A percentile compares a stretch with the other conserved stretches of the same genome.
These are phyloP conservation scores for Archilochus colubris DNA, from an alignment of 2,113 vertebrate genomes.

Conservation along the genomic window DNA sequence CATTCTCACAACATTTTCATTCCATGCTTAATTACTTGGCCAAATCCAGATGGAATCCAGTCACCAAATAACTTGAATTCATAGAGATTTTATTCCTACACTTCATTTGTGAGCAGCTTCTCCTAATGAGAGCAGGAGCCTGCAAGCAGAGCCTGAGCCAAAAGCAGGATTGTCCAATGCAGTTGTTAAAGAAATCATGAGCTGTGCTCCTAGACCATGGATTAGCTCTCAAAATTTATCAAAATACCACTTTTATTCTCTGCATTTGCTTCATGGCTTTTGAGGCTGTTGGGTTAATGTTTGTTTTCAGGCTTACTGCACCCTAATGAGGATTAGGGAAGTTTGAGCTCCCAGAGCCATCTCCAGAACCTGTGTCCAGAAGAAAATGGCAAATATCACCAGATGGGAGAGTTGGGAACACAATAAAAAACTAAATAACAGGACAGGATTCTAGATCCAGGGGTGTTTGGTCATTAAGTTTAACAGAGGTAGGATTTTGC, in stretches of 20 bases:
- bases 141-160: background rate
- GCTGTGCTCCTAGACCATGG: background rate
- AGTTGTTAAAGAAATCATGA: background rate
- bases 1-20: background rate
- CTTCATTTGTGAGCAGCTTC: background rate
- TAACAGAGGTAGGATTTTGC: background rate
- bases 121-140: background rate
- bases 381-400: background rate
- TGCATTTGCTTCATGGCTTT: background rate
- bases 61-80: too few species aligned
- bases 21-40: background rate
- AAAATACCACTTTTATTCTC: background rate
- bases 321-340: background rate
- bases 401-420: background rate
- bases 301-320: background rate
- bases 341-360: background rate
- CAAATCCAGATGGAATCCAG: background rate
- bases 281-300: background rate
- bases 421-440: slow-evolving; percentile 33
- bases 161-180: background rate
- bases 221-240: background rate
- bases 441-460: background rate
- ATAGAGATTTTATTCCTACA: too few species aligned
- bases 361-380: slow-evolving; percentile 9
- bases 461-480: background rate